phyloP scores from a whole-genome alignment of 1,140 invertebrate species.

The Spodoptera litura region DNA sequence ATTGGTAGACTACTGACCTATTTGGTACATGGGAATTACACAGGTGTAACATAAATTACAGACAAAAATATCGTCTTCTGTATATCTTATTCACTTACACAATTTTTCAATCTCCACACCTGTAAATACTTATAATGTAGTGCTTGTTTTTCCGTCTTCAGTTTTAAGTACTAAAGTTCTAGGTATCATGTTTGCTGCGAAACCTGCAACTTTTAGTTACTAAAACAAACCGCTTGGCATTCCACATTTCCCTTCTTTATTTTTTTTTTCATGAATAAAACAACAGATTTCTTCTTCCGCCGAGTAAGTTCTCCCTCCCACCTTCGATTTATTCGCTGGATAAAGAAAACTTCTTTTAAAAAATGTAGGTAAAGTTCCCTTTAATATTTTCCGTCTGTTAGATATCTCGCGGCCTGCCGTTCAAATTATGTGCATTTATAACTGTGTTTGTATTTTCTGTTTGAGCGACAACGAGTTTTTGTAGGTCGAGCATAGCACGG shows the following conservation, averaged over 20 bases:
- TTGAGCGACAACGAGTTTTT: neutral
- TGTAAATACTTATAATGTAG: neutral
- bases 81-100: too few relatives aligned
- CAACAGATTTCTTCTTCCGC: slow-evolving; percentile 83
- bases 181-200: slow-evolving; percentile 29
- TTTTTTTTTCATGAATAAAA: slow-evolving; percentile 86
- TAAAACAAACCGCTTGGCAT: slow-evolving; percentile 64
- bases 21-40: too few relatives aligned
- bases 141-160: slow-evolving; percentile 6
- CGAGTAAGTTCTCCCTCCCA: slow-evolving; percentile 80
- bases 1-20: too few relatives aligned
- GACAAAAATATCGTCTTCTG: too few relatives aligned
- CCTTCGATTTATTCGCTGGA: slow-evolving; percentile 85
- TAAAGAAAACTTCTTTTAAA: slow-evolving; percentile 85
- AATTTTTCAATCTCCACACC: too few relatives aligned
- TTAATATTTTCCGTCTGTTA: slow-evolving; percentile 84
- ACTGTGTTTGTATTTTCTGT: slow-evolving; percentile 58
- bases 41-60: too few relatives aligned
- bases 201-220: slow-evolving; percentile 30
- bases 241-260: slow-evolving; percentile 81
- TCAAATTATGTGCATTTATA: slow-evolving; percentile 81
- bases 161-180: slow-evolving; percentile 27
- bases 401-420: slow-evolving; percentile 72
- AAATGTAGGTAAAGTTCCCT: slow-evolving; percentile 82
- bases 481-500: neutral